A percentile compares a stretch with the other conserved stretches of the same genome.
Evolutionary conservation across 2,888 invertebrate genomes (phyloP).

Genomic region (Melinopterus prodromus): DNA sequence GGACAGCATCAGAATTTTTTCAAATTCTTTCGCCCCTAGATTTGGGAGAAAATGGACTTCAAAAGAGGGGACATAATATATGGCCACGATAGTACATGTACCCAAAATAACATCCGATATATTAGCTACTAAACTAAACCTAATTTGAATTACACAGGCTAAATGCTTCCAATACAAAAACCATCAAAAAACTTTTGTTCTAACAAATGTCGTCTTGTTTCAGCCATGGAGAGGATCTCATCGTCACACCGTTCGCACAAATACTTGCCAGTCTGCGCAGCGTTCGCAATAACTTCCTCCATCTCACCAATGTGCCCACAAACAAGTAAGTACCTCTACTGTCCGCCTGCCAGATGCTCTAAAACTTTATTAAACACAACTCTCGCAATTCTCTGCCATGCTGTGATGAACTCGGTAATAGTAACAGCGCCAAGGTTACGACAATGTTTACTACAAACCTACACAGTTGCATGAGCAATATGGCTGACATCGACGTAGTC

Average conservation of each 20-base stretch:
- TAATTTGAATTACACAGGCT: not conserved
- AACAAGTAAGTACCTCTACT: slow-evolving; percentile 76
- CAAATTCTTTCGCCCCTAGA: too few relatives aligned
- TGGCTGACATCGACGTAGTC: too few relatives aligned
- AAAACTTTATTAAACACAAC: slow-evolving; percentile 14
- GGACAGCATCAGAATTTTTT: too few relatives aligned
- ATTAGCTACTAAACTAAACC: not conserved
- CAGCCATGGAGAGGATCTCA: slow-evolving; percentile 98
- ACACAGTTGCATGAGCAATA: too few relatives aligned
- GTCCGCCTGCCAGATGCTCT: not conserved
- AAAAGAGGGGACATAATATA: too few relatives aligned
- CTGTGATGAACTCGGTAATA: not conserved
- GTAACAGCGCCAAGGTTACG: not conserved
- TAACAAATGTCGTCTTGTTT: slow-evolving; percentile 47
- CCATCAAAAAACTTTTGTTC: not conserved
- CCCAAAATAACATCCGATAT: too few relatives aligned
- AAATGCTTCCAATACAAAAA: not conserved
- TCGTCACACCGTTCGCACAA: slow-evolving; percentile 99
- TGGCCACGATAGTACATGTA: too few relatives aligned
- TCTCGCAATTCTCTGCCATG: not conserved
- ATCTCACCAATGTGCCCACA: slow-evolving; percentile 93
- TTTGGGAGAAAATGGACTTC: too few relatives aligned
- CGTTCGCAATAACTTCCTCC: slow-evolving; percentile 97
- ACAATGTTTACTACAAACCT: not conserved
- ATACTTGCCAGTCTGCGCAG: slow-evolving; percentile 98